Base-by-base conservation (phyloP, 2,113 vertebrate species). In the Arizona elegans region DNA sequence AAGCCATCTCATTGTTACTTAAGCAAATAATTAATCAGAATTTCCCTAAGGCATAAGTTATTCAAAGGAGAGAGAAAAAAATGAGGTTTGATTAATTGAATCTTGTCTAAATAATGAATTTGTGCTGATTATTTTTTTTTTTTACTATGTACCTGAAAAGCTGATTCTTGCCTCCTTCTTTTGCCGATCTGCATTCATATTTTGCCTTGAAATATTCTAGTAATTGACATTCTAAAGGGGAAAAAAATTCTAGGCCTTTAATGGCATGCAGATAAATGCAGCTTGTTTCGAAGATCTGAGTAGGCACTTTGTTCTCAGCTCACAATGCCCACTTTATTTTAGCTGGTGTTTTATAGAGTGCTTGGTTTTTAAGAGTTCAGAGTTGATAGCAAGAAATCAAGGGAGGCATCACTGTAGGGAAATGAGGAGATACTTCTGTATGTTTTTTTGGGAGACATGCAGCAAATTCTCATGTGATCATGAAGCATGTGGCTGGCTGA, bases 281-380 rank as follows among this genome's bases (percentile, higher is more conserved):
- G 52, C 26, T 88, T 92, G 88, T 90, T 87, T 90, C 88, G n/a
- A 87, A 70, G 75, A 87, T 43, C 10, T 92, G 85, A 53, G 24
- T 90, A 91, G 91, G 54, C 54, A 43, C 62, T 94, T 92, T 87
- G 91, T 91, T 85, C 43, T n/a, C 47, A 62, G 54, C 43, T 59
- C 15, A 94, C 53, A 92, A 94, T 92, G 3, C 53, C 88, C 54
- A 81, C 85, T 62, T 92, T 85, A 89, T 92, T 92, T 19, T 38
- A 87, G 50, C 47, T 52, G 10, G 23, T 29, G 10, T 88, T 86
- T 59, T 70, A 19, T 21, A 75, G n/a, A 85, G 43, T 90, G 7
- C 75, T 43, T 88, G 89, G 50, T 38, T 58, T 88, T 81, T n/a
- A 87, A 47, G 81, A 87, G 21, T 24, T 52, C 29, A 53, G 38